Evolutionary conservation across 2,888 invertebrate genomes (phyloP).

Genomic region (Dexiosoma caninum): DNA sequence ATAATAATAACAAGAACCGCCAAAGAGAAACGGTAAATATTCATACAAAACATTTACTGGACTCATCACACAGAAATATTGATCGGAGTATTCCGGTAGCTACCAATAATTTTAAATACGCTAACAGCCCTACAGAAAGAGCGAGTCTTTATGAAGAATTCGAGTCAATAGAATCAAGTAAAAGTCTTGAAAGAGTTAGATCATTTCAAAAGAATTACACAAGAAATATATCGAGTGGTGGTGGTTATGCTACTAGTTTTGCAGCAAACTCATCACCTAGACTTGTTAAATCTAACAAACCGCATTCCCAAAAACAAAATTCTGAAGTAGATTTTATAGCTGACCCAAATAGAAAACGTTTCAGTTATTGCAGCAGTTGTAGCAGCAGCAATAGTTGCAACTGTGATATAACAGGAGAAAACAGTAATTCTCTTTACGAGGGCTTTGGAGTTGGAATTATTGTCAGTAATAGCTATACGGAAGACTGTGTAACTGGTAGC

Average conservation of each 20-base stretch:
- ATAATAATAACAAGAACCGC: neutral
- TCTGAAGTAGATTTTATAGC: conserved; percentile 24
- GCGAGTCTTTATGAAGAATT: neutral
- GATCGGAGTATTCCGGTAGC: neutral
- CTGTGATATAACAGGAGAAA: conserved; percentile 75
- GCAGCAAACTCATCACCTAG: conserved; percentile 24
- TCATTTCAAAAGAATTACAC: conserved; percentile 23
- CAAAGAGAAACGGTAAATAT: neutral
- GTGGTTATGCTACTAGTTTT: neutral
- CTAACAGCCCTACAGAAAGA: neutral
- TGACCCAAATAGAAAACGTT: conserved; percentile 18
- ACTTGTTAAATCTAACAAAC: conserved; percentile 7
- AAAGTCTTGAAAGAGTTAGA: conserved; percentile 4
- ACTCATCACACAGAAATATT: neutral
- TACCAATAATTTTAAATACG: neutral
- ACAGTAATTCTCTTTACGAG: conserved; percentile 70
- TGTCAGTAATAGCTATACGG: conserved; percentile 71
- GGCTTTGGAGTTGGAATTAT: conserved; percentile 72
- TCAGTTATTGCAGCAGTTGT: conserved; percentile 66
- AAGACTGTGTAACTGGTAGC: conserved; percentile 67
- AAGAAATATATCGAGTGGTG: neutral
- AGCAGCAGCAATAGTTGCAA: conserved; percentile 75
- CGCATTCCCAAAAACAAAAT: conserved; percentile 19
- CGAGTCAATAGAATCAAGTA: neutral
- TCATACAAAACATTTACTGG: neutral